Conservation (phyloP, 1,140 invertebrate species). For the Microvelia longipes region DNA sequence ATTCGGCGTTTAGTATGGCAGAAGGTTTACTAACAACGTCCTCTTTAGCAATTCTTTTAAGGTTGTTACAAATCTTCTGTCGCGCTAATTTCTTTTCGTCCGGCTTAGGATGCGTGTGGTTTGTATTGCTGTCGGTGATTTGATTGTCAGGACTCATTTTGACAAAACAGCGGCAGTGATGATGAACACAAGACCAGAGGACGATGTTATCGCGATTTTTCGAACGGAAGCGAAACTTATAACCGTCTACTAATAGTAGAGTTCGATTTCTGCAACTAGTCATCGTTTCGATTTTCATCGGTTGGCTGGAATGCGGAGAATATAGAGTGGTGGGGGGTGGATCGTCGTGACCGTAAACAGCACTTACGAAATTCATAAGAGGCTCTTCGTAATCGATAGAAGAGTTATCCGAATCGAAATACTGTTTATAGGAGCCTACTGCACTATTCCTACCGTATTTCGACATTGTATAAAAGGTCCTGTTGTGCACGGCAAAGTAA, state of each 20-base stretch:
- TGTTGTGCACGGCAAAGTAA: background rate
- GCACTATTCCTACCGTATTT: no score
- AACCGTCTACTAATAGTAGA: background rate
- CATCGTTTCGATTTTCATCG: background rate
- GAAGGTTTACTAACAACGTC: background rate
- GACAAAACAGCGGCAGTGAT: background rate
- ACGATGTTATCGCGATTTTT: background rate
- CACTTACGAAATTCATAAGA: background rate
- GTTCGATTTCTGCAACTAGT: background rate
- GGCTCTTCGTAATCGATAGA: no score
- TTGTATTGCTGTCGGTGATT: background rate
- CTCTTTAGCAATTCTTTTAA: background rate
- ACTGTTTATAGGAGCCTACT: no score
- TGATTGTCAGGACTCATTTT: background rate
- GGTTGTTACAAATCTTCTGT: background rate
- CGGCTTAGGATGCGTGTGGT: background rate
- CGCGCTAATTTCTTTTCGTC: background rate
- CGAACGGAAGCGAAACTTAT: background rate
- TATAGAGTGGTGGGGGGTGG: no score
- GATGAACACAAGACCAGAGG: background rate
- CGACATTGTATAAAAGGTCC: no score
- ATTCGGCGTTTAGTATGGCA: background rate
- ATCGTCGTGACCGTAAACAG: background rate
- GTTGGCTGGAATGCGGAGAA: background rate
- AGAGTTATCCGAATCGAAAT: no score